Evolutionary conservation across 2,113 vertebrate genomes (phyloP), one percentile per base, ranked within the genome.

Genomic region (Vidua macroura): DNA sequence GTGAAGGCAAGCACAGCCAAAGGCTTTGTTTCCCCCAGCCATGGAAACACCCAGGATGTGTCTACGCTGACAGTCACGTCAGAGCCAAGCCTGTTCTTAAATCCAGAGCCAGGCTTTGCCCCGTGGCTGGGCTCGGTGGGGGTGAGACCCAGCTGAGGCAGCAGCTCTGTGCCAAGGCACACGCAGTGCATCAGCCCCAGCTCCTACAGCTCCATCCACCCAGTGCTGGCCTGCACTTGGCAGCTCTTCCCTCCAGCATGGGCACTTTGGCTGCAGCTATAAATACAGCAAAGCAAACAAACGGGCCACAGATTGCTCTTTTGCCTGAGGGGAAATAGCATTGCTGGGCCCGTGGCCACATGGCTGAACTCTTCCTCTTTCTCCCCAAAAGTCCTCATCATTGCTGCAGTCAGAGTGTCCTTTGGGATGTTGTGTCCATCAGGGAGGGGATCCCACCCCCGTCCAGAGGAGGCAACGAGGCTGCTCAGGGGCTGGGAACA

Each of bases 11-110:
- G 74, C 77, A 22, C 83, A 35, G 8, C 95, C 48, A 7, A 43
- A 56, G 83, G 88, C 37, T 37, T 73, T 85, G 76, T 31, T 68
- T 92, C 75, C 62, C 90, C 22, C 92, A 85, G 88, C 83, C 52
- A 12, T 11, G 80, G 16, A 31, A 91, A 72, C 86, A 33, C 62
- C 13, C 10, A 49, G 80, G 73, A 28, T 49, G 60, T 86, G 88
- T 18, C 92, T 75, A 3, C 64, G 10, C 30, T 10, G 60, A 37
- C 75, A 83, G 80, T 0, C 75, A 35, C n/a, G 18, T 1, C 10
- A 18, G 68, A 95, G 69, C 93, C 92, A 74, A 73, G n/a, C 6
- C 73, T 77, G 62, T 0, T 24, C 55, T 3, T 8, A 8, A 24
- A 17, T 2, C 25, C 77, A 59, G 86, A 14, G 28, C 64, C 41